Conservation (phyloP, 2,113 vertebrate species). For the Malurus melanocephalus region DNA sequence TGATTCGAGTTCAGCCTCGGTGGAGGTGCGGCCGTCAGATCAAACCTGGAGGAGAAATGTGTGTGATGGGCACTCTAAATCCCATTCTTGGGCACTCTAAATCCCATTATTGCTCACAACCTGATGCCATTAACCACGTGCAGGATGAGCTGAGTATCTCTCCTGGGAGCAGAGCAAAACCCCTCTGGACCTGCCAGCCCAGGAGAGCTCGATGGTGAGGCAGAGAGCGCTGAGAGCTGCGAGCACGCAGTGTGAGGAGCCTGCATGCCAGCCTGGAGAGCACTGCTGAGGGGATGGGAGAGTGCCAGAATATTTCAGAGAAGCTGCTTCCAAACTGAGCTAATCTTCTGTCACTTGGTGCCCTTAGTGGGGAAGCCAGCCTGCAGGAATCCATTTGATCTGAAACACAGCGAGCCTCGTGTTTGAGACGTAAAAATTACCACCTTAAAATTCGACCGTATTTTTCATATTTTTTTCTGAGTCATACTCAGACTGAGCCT, state of each 20-base stretch:
- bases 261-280: accelerated
- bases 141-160: not conserved
- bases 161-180: not conserved
- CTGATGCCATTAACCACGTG: not conserved
- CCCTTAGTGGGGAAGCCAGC: not conserved
- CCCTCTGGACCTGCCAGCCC: too few species aligned
- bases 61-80: not conserved
- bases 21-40: not conserved
- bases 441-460: too few species aligned
- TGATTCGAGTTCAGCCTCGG: accelerated
- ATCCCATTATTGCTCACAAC: not conserved
- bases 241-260: accelerated
- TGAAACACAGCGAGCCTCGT: not conserved
- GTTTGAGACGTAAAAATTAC: not conserved
- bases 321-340: not conserved
- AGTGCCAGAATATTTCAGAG: not conserved
- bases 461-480: too few species aligned
- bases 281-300: not conserved
- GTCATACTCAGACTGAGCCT: too few species aligned
- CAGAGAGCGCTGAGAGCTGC: not conserved
- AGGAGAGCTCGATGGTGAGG: not conserved
- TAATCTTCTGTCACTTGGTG: not conserved
- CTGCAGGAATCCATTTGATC: not conserved
- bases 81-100: not conserved
- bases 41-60: not conserved